Evolutionary conservation across 1,140 invertebrate species (phyloP), one percentile per base, ranked within the genome.

Genomic region (Drosophila serrata): DNA sequence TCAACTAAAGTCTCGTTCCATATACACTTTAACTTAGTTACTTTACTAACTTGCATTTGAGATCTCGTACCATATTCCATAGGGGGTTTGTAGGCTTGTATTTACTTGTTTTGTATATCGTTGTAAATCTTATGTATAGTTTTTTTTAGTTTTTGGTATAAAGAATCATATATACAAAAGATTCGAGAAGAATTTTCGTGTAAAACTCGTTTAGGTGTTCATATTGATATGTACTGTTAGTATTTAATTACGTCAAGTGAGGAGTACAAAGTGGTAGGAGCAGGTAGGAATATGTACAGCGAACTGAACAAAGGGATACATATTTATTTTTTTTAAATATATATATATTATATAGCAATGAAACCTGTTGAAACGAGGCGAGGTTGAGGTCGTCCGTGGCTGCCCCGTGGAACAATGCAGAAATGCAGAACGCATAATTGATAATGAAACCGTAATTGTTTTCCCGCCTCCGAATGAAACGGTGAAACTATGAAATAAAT

Each of bases 161-260:
- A 78, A 84, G 77, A 84, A 69, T 17, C n/a, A n/a, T 87, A 88
- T 87, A 43, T 88, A 88, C 84, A 87, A 80, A 84, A 79, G 85
- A 62, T 60, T 63, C 48, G 60, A 82, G 78, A 49, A 61, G 37
- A 48, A 53, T n/a, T 76, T 61, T 58, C 33, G 75, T 78, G 39
- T 77, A 75, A 88, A 79, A 85, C 82, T 86, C 80, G 68, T 90
- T 88, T 90, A 90, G 85, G 85, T 90, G 85, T 90, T 90, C 85
- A 79, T 73, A 78, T 90, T 90, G 85, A 90, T 90, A 90, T 90
- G 85, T 90, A 73, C 85, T 90, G 85, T 90, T 90, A 79, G 65
- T 81, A 81, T 79, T 74, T 81, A 61, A 75, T 90, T 75, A 81
- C 70, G 69, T 57, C 42, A 72, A 78, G 67, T 45, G 49, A 67